Evolutionary conservation across 2,113 vertebrate genomes (phyloP).

Genomic region (Phylloscopus trochilus): DNA sequence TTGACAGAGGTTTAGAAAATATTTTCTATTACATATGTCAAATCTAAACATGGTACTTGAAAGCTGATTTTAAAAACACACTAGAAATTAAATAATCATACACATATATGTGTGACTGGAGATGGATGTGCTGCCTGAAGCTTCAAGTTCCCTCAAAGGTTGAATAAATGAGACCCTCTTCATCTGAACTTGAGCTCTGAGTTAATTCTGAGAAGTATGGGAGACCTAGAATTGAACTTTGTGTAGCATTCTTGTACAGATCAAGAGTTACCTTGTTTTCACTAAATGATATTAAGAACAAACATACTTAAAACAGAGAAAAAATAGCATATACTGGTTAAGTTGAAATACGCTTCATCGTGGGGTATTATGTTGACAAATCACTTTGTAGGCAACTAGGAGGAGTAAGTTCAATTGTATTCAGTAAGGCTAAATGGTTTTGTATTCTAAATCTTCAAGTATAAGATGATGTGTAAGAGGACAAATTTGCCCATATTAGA

Average conservation of each 20-base stretch:
- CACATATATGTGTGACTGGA: neutral
- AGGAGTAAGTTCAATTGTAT: neutral
- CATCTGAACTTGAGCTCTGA: neutral
- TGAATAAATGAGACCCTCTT: neutral
- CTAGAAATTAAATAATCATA: neutral
- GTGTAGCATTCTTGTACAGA: neutral
- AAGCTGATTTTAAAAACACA: neutral
- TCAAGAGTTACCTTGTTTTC: neutral
- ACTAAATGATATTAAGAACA: neutral
- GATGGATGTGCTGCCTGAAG: neutral
- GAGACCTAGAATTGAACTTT: neutral
- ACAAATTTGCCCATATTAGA: neutral
- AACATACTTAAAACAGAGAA: neutral
- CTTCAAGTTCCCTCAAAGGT: neutral
- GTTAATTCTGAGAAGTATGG: neutral
- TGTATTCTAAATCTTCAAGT: neutral
- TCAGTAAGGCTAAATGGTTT: neutral
- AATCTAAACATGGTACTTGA: rapidly evolving
- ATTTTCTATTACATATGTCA: neutral
- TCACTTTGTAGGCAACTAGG: neutral
- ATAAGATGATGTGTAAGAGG: neutral
- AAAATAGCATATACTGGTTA: neutral
- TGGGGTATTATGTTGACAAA: neutral
- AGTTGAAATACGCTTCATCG: neutral
- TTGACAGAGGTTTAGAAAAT: neutral